Base-by-base conservation (phyloP, 92 coral and sea anemone genomes). In the Heliopora coerulea region DNA sequence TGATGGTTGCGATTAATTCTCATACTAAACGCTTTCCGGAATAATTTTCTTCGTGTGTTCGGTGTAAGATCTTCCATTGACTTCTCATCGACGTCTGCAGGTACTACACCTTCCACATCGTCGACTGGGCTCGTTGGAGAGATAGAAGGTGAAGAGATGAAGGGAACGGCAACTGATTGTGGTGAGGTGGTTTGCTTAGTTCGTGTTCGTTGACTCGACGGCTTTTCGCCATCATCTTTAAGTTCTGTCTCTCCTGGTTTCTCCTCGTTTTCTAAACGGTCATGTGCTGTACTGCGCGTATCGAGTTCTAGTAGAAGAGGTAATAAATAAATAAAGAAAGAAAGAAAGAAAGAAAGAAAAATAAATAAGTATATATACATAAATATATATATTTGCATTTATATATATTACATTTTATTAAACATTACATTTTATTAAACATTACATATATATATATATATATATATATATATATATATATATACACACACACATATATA, bases 1-100 rank as follows among this genome's bases (percentile, higher is more conserved):
- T 37, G 42, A 12, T 37, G 42, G 12, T 50, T 30, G 35, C 61
- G 75, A 49, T 54, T 54, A 20, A 70, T 70, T 54, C 77, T 70
- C 50, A 52, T 52, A 13, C 50, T 70, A 41, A 70, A 70, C 63
- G 77, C 77, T 70, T 70, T 33, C 1, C 77, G 77, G 37, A 70
- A 70, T 12, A 70, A 49, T 54, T 70, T 70, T n/a, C 77, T 70
- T 54, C 28, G 31, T 28, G 77, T 70, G 8, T 70, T 10, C 7
- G 77, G 77, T 14, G 77, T 52, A 29, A 70, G 40, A 54, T 70
- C 77, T 54, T 52, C 62, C 63, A 70, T 70, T 34, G 35, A 35
- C 48, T 19, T 52, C 32, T 70, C 77, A 24, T 70, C 63, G 6
- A 70, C 30, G 35, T 8, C 13, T 0, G 54, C 31, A 6, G 14